Base-by-base conservation (phyloP, 2,888 invertebrate species). In the Mesorhabditis sp. region DNA sequence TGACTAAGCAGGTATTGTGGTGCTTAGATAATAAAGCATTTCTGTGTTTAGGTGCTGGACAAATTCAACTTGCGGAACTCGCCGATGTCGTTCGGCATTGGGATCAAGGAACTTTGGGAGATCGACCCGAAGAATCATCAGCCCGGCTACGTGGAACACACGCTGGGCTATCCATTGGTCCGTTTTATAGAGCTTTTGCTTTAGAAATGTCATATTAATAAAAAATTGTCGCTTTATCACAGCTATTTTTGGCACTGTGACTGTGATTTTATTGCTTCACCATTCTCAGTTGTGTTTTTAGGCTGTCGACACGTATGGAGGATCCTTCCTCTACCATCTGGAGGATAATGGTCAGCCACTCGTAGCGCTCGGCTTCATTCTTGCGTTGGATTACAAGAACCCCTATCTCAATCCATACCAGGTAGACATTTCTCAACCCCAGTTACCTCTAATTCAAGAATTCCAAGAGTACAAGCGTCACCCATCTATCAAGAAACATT, bases 391-490 rank as follows among this genome's bases (percentile, higher is more conserved):
- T 88, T 99, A 99, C 86, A 86, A 88, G 64, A 98, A 99, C 88
- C 95, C 98, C 0, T 96, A 95, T 88, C 85, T 97, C 43, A 94
- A 92, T 87, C 97, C 98, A 0, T 98, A 86, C 83, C 86, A 86
- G 71, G 81, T 76, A 45, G 62, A 3, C n/a, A 5, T 7, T 61
- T 43, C 6, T 66, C 43, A 15, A 50, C 5, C 6, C n/a, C 67
- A 6, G 13, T 28, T 67, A 28, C n/a, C 6, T 50, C 10, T 66
- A 43, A 42, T 28, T 66, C 65, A 81, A 75, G 95, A 97, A 88
- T 94, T 99, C 86, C 98, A 98, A 88, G 89, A 91, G 77, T 96
- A 94, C 86, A 98, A 98, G 86, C 91, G 92, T 67, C 98, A 98
- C 88, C 95, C 96, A 0, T 91, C 92, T 67, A 89, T 98, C 43